Evolutionary conservation across 2,888 invertebrate species (phyloP).

Genomic region (Yponomeuta plumbellus): DNA sequence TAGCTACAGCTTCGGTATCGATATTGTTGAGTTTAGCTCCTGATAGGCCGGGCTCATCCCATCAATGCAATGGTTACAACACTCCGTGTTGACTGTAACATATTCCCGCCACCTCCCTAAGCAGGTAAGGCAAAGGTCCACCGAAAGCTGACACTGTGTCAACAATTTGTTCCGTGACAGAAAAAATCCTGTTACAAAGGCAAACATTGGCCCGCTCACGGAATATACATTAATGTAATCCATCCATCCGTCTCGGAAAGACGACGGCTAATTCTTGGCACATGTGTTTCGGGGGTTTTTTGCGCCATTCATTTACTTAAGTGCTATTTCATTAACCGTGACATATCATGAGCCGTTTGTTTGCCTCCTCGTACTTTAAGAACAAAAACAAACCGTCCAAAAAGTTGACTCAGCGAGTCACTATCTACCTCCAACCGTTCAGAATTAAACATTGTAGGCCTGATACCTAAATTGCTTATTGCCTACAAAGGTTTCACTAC

Average conservation of each 20-base stretch:
- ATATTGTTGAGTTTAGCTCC: background rate
- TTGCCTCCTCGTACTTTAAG: conserved; percentile 30
- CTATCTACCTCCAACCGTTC: too few relatives aligned
- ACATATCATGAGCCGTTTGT: conserved; percentile 37
- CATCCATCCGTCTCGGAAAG: conserved; percentile 53
- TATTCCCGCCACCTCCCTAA: conserved; percentile 34
- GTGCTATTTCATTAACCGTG: conserved; percentile 69
- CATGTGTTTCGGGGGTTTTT: conserved; percentile 56
- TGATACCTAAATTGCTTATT: too few relatives aligned
- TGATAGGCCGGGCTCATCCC: conserved; percentile 1
- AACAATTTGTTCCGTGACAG: conserved; percentile 71
- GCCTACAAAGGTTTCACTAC: too few relatives aligned
- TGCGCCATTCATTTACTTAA: conserved; percentile 56
- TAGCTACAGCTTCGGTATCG: too few relatives aligned
- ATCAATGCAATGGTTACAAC: background rate
- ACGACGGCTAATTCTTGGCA: conserved; percentile 61
- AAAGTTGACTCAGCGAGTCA: too few relatives aligned
- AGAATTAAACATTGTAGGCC: too few relatives aligned
- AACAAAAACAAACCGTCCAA: background rate
- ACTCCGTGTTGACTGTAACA: background rate
- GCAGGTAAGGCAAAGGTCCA: conserved; percentile 58
- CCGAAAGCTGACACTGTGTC: conserved; percentile 70
- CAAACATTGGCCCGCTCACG: conserved; percentile 65
- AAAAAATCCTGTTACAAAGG: conserved; percentile 44
- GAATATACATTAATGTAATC: conserved; percentile 70